These are phyloP conservation scores for Drosophila simulans DNA, from an alignment of 1,140 invertebrate genomes.

Conservation along the genomic window DNA sequence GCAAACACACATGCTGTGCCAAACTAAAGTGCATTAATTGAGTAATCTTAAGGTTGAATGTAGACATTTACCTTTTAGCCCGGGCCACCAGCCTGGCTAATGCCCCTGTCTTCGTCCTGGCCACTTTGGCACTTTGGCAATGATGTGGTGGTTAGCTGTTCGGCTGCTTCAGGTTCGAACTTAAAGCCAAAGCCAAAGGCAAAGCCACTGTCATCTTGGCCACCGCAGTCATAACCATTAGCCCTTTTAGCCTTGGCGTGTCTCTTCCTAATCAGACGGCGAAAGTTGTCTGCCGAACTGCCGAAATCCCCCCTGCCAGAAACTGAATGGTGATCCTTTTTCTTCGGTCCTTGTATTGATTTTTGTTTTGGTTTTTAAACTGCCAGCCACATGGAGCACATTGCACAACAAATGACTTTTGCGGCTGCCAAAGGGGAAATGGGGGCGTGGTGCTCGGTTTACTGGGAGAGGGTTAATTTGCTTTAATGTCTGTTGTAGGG, in stretches of 20 bases:
- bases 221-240: conserved; percentile 83
- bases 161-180: background rate
- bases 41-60: conserved; percentile 71
- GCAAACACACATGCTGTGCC: background rate
- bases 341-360: conserved; percentile 61
- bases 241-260: conserved; percentile 78
- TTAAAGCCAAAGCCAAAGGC: conserved; percentile 53
- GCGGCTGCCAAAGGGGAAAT: conserved; percentile 34
- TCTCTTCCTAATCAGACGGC: conserved; percentile 76
- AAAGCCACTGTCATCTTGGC: conserved; percentile 68
- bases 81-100: conserved; percentile 24
- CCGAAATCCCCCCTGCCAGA: background rate
- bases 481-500: conserved; percentile 65
- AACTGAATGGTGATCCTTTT: conserved; percentile 2
- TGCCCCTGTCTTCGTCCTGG: conserved; percentile 24
- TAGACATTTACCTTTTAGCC: conserved; percentile 72
- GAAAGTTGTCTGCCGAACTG: conserved; percentile 45
- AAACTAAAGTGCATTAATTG: conserved; percentile 77
- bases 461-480: conserved; percentile 80
- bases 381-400: conserved; percentile 81
- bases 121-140: conserved; percentile 4
- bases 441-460: background rate
- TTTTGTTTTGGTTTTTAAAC: conserved; percentile 83
- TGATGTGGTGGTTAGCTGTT: too few species aligned
- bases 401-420: conserved; percentile 82